Conservation (phyloP, 1,140 invertebrate species). For the Bombus impatiens region DNA sequence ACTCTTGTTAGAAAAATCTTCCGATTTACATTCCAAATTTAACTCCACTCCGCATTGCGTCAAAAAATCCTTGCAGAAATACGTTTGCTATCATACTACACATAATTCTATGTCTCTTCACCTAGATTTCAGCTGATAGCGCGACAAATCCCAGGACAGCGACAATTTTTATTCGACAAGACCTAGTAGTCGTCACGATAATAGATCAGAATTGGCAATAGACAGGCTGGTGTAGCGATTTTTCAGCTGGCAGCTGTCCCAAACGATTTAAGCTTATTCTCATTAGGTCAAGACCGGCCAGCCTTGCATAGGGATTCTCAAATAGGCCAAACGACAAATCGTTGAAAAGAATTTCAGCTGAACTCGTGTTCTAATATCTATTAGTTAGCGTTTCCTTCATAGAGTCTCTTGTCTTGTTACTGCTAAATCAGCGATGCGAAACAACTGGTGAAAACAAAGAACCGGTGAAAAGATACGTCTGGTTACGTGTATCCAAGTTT, state of each 20-base stretch:
- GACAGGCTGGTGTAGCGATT: not conserved
- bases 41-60: not conserved
- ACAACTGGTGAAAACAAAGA: not conserved
- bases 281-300: constrained; percentile 18
- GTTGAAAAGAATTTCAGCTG: not conserved
- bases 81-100: not conserved
- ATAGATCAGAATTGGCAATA: constrained; percentile 7
- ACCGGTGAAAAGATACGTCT: not conserved
- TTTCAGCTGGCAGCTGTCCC: constrained; percentile 24
- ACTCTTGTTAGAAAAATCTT: not conserved
- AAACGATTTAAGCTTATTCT: not conserved
- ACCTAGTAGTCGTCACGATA: not conserved
- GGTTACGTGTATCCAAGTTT: not conserved
- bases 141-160: no score
- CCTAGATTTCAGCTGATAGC: not conserved
- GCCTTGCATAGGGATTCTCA: constrained; percentile 9
- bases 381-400: not conserved
- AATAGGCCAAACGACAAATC: constrained; percentile 3
- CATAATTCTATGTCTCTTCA: not conserved
- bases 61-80: not conserved
- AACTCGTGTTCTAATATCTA: not conserved
- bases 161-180: no score
- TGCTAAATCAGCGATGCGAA: constrained; percentile 21
- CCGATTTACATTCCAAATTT: not conserved
- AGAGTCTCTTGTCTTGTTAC: not conserved